Percentiles rank a stretch among this genome's conserved stretches.
Conservation (phyloP, 2,888 invertebrate genomes). For the Chrysomela aeneicollis region DNA sequence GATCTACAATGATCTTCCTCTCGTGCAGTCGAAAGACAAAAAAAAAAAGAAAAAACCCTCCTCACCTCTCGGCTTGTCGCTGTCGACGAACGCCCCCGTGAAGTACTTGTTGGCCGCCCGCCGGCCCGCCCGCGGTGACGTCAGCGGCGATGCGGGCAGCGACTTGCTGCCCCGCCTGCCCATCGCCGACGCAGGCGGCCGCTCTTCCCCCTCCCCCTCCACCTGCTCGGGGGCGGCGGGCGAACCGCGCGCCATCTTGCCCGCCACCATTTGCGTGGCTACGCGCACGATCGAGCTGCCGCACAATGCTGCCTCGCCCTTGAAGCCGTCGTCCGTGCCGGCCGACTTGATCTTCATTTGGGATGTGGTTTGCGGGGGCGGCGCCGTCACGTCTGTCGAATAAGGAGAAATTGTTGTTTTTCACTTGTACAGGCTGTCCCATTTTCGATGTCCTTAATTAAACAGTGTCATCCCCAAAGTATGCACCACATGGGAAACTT, state of each 20-base stretch:
- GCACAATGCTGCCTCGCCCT: conserved; percentile 74
- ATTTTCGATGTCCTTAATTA: too few species aligned
- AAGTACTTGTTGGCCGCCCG: conserved; percentile 68
- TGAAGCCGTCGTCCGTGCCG: conserved; percentile 76
- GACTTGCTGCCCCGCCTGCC: conserved; percentile 74
- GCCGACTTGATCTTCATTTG: conserved; percentile 64
- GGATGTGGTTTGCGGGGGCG: conserved; percentile 36
- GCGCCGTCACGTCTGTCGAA: conserved; percentile 36
- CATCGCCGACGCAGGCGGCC: conserved; percentile 47
- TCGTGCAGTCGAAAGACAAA: too few species aligned
- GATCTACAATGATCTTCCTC: too few species aligned
- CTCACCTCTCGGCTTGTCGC: conserved; percentile 60
- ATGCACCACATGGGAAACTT: too few species aligned
- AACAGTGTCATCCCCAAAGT: too few species aligned
- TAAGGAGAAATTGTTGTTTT: neutral
- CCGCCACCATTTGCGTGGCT: conserved; percentile 67
- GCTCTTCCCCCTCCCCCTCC: neutral
- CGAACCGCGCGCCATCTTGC: conserved; percentile 28
- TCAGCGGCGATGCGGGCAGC: conserved; percentile 71
- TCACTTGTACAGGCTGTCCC: too few species aligned
- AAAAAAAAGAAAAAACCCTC: neutral
- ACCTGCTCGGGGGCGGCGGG: too few species aligned
- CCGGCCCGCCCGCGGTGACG: conserved; percentile 68
- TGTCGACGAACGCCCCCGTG: conserved; percentile 62
- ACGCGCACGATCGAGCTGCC: conserved; percentile 70